Evolutionary conservation across 2,888 invertebrate species (phyloP), one percentile per base, ranked within the genome.

Genomic region (Watsonalla binaria): DNA sequence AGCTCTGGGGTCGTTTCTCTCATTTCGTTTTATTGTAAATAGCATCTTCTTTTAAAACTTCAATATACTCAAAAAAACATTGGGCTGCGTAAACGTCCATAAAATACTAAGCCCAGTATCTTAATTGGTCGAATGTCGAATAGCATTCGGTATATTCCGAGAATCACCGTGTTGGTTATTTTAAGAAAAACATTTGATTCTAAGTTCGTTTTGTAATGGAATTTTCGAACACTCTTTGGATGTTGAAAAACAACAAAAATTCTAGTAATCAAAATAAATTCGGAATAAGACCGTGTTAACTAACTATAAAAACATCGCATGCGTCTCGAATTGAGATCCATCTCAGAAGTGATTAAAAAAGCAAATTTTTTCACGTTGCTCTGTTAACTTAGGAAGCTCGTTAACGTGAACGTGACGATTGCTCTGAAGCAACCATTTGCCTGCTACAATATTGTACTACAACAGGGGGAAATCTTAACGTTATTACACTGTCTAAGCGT

Each of bases 391-490:
- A 80, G 83, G 81, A 79, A 82, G 85, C 89, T 90, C 90, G 87
- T 90, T 90, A 87, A 78, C 80, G 75, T 67, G 77, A 67, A 87
- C 90, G 89, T 90, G 90, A 87, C 86, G 81, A 86, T 86, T 84
- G 80, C 85, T 73, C 76, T 72, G 78, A 80, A 80, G 72, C 76
- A 79, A 76, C 72, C 77, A 76, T 83, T 78, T 78, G 71, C 74
- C 70, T 14, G n/a, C 47, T n/a, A n/a, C n/a, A 24, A 6, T 9
- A 72, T 65, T 72, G 66, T 73, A 72, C 76, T 86, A 84, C 79
- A 76, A 69, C 72, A 65, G 62, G 72, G 68, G 76, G 71, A 78
- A 82, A 82, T 82, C 80, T 75, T 69, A 72, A 67, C 63, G 62
- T 68, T 37, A 37, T 37, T 37, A 37, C 37, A 24, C 24, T 2